Percentiles rank a stretch among this genome's conserved stretches.
phyloP scores from a whole-genome alignment of 2,888 invertebrate species.

The Mylabris sibirica region DNA sequence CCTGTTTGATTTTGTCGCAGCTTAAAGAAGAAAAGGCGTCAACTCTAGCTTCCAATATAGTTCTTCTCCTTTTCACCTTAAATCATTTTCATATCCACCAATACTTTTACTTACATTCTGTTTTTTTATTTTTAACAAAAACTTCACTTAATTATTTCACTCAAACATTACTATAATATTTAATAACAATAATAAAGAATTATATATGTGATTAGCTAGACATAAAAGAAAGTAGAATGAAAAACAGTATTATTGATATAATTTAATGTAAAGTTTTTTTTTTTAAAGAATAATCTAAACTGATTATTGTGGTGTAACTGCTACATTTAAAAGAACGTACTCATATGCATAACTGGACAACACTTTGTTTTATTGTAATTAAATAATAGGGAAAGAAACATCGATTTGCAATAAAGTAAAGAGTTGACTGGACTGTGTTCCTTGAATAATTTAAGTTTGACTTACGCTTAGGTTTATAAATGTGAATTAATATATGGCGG shows the following conservation, averaged over 20 bases:
- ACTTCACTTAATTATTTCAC: slow-evolving; percentile 17
- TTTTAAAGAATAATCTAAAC: slow-evolving; percentile 37
- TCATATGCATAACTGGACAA: slow-evolving; percentile 24
- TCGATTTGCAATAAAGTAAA: slow-evolving; percentile 19
- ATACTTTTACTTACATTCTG: slow-evolving; percentile 21
- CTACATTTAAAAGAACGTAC: slow-evolving; percentile 34
- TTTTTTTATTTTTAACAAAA: slow-evolving; percentile 28
- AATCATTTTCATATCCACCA: slow-evolving; percentile 18
- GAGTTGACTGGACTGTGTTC: slow-evolving; percentile 43
- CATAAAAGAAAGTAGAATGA: slow-evolving; percentile 22
- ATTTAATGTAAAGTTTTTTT: slow-evolving; percentile 19
- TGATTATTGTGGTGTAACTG: slow-evolving; percentile 36
- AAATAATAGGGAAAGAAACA: background rate
- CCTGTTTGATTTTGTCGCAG: slow-evolving; percentile 66
- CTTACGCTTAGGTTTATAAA: slow-evolving; percentile 36
- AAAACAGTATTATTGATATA: slow-evolving; percentile 18
- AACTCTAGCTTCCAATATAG: slow-evolving; percentile 58
- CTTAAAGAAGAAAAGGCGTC: slow-evolving; percentile 68
- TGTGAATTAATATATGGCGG: slow-evolving; percentile 37
- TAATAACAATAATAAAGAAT: slow-evolving; percentile 16
- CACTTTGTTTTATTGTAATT: slow-evolving; percentile 8
- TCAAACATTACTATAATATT: slow-evolving; percentile 14
- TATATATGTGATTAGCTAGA: slow-evolving; percentile 28
- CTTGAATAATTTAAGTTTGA: slow-evolving; percentile 43
- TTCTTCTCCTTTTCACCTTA: slow-evolving; percentile 53